Evolutionary conservation across 2,888 invertebrate genomes (phyloP).

Genomic region (Capitulum mitella): DNA sequence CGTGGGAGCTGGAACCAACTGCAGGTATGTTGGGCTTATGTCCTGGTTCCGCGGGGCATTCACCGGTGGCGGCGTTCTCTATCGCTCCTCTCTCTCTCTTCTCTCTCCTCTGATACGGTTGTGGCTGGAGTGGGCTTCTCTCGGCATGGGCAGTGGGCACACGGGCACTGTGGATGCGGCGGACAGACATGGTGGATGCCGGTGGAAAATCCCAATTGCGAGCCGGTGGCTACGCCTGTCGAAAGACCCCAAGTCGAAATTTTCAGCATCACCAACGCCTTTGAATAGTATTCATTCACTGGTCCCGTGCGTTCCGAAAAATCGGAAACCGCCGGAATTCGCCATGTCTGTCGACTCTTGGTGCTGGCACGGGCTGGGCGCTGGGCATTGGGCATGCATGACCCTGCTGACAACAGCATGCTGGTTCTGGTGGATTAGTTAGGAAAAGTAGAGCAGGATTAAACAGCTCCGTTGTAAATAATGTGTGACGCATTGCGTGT

Average conservation of each 20-base stretch:
- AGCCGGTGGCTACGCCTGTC: too few relatives aligned
- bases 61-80: constrained; percentile 14
- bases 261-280: too few relatives aligned
- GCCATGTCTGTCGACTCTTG: background rate
- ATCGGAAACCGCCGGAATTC: too few relatives aligned
- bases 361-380: background rate
- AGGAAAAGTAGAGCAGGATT: background rate
- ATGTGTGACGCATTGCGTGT: too few relatives aligned
- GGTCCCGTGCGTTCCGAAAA: too few relatives aligned
- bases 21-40: constrained; percentile 25
- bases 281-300: too few relatives aligned
- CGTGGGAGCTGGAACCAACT: background rate
- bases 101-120: background rate
- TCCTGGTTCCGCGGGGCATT: background rate
- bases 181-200: background rate
- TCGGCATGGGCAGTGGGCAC: background rate
- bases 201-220: too few relatives aligned
- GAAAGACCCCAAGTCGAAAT: too few relatives aligned
- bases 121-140: background rate
- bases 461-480: background rate
- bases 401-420: background rate
- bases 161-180: background rate
- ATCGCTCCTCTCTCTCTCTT: background rate
- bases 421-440: background rate
- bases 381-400: background rate